Evolutionary conservation across 2,797 vertebrate species (phyloP).

Genomic region (Sparidentex hasta): DNA sequence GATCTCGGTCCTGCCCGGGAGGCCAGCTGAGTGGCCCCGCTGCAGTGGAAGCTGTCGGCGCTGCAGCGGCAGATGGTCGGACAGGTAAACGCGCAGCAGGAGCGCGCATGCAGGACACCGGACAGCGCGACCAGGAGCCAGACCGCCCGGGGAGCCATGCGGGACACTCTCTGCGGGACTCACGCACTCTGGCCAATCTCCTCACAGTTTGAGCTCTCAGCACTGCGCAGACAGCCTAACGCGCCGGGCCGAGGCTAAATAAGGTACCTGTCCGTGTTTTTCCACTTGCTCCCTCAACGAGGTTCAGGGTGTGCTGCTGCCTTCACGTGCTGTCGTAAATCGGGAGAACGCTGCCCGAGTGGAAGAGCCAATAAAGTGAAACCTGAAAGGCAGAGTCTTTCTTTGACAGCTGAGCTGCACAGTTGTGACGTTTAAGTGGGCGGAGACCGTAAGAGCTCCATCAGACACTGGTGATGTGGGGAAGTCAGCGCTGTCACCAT

Average conservation of each 20-base stretch:
- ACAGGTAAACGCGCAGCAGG: constrained; percentile 73
- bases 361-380: constrained; percentile 36
- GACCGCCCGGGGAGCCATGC: constrained; percentile 68
- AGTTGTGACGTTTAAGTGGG: constrained; percentile 74
- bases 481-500: constrained; percentile 13
- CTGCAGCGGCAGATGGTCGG: constrained; percentile 83
- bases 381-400: constrained; percentile 2
- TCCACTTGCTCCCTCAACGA: constrained; percentile 7
- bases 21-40: constrained; percentile 78
- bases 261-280: neutral
- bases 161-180: constrained; percentile 15
- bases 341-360: constrained; percentile 1
- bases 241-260: constrained; percentile 29
- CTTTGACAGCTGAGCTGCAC: constrained; percentile 56
- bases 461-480: constrained; percentile 23
- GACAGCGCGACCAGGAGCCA: constrained; percentile 69
- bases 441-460: constrained; percentile 52
- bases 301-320: constrained; percentile 39
- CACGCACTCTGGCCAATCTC: constrained; percentile 5
- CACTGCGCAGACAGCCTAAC: neutral
- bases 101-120: constrained; percentile 54
- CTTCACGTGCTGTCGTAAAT: constrained; percentile 64
- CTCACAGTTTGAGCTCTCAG: constrained; percentile 17
- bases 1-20: constrained; percentile 25
- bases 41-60: constrained; percentile 76